These are phyloP conservation scores for Temnopleurus reevesii DNA, from an alignment of 53 echinoderm and acorn worm genomes.

Conservation along the genomic window DNA sequence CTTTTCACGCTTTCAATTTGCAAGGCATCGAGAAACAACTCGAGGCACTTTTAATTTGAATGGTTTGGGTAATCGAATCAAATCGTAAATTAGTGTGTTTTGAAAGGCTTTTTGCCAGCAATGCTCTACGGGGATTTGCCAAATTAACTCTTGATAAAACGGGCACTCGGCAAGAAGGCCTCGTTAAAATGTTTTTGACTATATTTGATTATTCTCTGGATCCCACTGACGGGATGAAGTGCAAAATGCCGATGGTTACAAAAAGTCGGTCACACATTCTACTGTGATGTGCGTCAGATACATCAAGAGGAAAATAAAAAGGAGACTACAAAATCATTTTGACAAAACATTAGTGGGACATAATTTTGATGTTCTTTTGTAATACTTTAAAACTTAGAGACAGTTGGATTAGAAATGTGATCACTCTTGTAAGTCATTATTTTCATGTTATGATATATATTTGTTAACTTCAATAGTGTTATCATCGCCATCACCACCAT, in stretches of 20 bases:
- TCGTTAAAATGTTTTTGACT: conserved; percentile 48
- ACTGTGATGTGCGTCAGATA: no score
- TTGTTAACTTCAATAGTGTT: no score
- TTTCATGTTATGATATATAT: no score
- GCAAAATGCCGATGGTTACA: neutral
- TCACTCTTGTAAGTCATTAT: no score
- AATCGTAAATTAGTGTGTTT: conserved; percentile 56
- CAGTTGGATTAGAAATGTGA: no score
- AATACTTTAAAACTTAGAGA: no score
- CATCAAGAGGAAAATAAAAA: no score
- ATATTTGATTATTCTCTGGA: conserved; percentile 23
- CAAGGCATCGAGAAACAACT: conserved; percentile 22
- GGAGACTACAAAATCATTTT: no score
- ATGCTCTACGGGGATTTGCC: conserved; percentile 37
- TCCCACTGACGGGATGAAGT: neutral
- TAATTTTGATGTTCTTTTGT: no score
- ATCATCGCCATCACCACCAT: no score
- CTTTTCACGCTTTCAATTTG: neutral
- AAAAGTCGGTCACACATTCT: conserved; percentile 20
- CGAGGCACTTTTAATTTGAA: conserved; percentile 51
- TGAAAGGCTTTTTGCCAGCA: conserved; percentile 22
- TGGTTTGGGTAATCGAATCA: conserved; percentile 44
- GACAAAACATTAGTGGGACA: no score
- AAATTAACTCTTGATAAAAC: conserved; percentile 45
- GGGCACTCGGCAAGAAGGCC: neutral